These are phyloP conservation scores for Odocoileus hemionus DNA, from an alignment of 2,113 vertebrate genomes.

Conservation along the genomic window DNA sequence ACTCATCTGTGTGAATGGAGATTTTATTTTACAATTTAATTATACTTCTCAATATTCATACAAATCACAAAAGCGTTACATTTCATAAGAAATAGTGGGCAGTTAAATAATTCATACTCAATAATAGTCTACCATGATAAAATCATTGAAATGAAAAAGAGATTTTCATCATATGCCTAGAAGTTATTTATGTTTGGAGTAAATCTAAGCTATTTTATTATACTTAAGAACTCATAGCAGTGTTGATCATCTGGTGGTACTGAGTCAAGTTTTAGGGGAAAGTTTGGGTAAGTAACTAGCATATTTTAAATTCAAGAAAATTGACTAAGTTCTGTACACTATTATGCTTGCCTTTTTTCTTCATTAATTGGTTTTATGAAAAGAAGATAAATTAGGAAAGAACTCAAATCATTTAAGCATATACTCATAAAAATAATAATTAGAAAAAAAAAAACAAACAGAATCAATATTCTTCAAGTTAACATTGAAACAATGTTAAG, in stretches of 20 bases:
- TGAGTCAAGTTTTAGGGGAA: not conserved
- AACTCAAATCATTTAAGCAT: not conserved
- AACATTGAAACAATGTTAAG: not conserved
- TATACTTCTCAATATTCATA: slow-evolving; percentile 34
- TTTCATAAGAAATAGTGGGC: not conserved
- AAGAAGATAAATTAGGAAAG: not conserved
- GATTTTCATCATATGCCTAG: slow-evolving; percentile 2
- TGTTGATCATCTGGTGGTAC: not conserved
- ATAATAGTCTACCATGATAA: slow-evolving; percentile 21
- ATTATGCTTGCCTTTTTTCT: not conserved
- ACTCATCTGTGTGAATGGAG: not conserved
- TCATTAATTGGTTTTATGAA: not conserved
- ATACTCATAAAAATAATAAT: not conserved
- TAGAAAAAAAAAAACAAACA: not conserved
- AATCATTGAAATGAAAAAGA: slow-evolving; percentile 39
- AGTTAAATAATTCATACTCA: slow-evolving; percentile 58
- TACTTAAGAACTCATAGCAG: slow-evolving; percentile 31
- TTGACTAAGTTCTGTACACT: not conserved
- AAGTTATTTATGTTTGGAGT: slow-evolving; percentile 33
- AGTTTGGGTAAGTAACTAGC: not conserved
- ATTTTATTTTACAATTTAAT: slow-evolving; percentile 47
- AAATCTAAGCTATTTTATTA: slow-evolving; percentile 29
- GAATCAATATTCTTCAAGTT: not conserved
- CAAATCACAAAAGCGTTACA: slow-evolving; percentile 36
- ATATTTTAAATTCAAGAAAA: not conserved